These are phyloP conservation scores for Ornithoptera alexandrae DNA, from an alignment of 2,888 invertebrate species.

Conservation along the genomic window DNA sequence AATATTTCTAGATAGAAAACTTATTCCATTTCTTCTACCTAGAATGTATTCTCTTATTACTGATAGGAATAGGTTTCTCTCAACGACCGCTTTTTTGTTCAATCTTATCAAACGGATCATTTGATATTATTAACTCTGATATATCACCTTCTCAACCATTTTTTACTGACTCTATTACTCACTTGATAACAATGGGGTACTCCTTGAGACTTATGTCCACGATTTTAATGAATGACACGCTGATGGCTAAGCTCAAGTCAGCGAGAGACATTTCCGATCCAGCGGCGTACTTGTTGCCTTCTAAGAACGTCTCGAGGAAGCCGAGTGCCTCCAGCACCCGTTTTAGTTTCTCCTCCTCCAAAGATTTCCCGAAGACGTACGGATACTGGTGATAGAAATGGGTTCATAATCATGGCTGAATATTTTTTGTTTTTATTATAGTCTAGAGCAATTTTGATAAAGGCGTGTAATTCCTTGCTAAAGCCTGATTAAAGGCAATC, in stretches of 20 bases:
- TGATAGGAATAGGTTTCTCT: too few relatives aligned
- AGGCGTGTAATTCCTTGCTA: not conserved
- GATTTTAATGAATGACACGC: conserved; percentile 15
- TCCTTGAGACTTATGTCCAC: conserved; percentile 4
- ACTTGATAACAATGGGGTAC: conserved; percentile 20
- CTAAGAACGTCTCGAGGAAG: conserved; percentile 82
- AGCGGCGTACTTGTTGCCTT: conserved; percentile 81
- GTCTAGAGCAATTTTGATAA: not conserved
- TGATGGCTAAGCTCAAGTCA: conserved; percentile 59
- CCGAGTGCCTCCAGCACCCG: conserved; percentile 80
- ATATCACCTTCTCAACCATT: too few relatives aligned
- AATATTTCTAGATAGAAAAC: too few relatives aligned
- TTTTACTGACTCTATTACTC: too few relatives aligned
- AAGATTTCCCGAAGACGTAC: conserved; percentile 78
- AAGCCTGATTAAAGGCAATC: not conserved
- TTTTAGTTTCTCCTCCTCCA: conserved; percentile 81
- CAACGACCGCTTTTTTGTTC: too few relatives aligned
- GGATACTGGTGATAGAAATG: conserved; percentile 68
- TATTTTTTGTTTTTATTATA: not conserved
- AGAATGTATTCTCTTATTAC: too few relatives aligned
- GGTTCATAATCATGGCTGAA: not conserved
- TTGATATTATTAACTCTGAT: too few relatives aligned
- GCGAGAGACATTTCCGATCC: conserved; percentile 85
- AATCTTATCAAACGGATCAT: too few relatives aligned
- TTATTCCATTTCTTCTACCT: too few relatives aligned